Evolutionary conservation across 2,797 vertebrate species (phyloP), one percentile per base, ranked within the genome.

Genomic region (Phataginus tetradactyla): DNA sequence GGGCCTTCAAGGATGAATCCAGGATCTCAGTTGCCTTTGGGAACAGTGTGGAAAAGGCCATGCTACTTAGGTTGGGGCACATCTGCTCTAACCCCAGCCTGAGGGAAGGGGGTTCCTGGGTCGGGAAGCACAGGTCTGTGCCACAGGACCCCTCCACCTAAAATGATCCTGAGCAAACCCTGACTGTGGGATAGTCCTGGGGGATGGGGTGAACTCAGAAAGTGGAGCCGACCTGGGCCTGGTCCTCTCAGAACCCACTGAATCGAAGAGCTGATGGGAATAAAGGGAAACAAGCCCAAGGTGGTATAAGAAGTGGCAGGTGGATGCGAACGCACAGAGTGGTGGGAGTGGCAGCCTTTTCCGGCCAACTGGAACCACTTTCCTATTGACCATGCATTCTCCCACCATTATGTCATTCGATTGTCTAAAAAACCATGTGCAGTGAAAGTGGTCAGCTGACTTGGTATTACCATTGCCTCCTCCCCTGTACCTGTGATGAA

Each of bases 311-410:
- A 18, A 29, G 39, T 5, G 7, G 23, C 4, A 0, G 66, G 34
- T 14, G 53, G 64, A 39, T 18, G 32, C 14, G 2, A 0, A 20
- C 3, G 3, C 12, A 2, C 5, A 4, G 64, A 53, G 14, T 0
- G 5, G 3, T 0, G 3, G 34, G 3, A 55, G 61, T 8, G 37
- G 21, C 1, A 11, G 32, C 45, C 59, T 63, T 18, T 2, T 37
- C 5, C 0, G 0, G 39, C 34, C 79, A 17, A 0, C 12, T 1
- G 27, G 45, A n/a, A 9, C 69, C 7, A 11, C 39, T 49, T 63
- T 39, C 23, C 34, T 0, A 4, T 14, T 32, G 25, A n/a, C 42
- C 3, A 4, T 7, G n/a, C 29, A 7, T 74, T 27, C 51, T 5
- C 5, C n/a, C 6, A 13, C 14, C 4, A 0, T 6, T 3, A 12